Conservation (phyloP, 2,888 invertebrate species). For the Scelioninae gen. 1 region DNA sequence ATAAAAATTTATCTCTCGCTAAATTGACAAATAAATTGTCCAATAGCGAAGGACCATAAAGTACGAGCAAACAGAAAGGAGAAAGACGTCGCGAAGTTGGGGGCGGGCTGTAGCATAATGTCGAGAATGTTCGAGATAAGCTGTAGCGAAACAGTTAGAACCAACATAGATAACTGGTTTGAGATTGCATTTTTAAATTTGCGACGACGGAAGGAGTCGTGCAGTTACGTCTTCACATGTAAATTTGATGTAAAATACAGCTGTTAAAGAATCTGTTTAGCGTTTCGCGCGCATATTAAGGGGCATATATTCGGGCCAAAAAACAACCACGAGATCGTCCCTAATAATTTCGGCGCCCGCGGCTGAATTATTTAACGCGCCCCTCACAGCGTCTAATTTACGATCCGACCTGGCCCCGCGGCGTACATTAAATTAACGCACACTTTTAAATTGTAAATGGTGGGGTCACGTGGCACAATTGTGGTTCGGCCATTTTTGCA, state of each 20-base stretch:
- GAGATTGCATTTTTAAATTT: slow-evolving; percentile 62
- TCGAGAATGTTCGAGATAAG: slow-evolving; percentile 55
- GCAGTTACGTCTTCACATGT: slow-evolving; percentile 63
- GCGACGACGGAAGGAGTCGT: slow-evolving; percentile 52
- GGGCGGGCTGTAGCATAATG: slow-evolving; percentile 47
- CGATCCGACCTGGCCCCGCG: slow-evolving; percentile 36
- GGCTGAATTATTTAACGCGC: slow-evolving; percentile 60
- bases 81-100: slow-evolving; percentile 47
- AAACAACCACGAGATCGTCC: slow-evolving; percentile 46
- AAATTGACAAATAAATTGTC: slow-evolving; percentile 67
- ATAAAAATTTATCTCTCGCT: slow-evolving; percentile 59
- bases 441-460: slow-evolving; percentile 60
- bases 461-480: slow-evolving; percentile 20
- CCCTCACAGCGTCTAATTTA: slow-evolving; percentile 49
- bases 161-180: slow-evolving; percentile 56
- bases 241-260: slow-evolving; percentile 56
- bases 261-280: slow-evolving; percentile 67
- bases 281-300: slow-evolving; percentile 60
- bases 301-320: slow-evolving; percentile 55
- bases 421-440: slow-evolving; percentile 60
- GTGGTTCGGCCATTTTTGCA: slow-evolving; percentile 19
- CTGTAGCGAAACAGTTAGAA: slow-evolving; percentile 55
- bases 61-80: slow-evolving; percentile 44
- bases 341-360: slow-evolving; percentile 65
- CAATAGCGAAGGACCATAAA: slow-evolving; percentile 53